These are phyloP conservation scores for Synergus gifuensis DNA, from an alignment of 2,888 invertebrate species.

Conservation along the genomic window DNA sequence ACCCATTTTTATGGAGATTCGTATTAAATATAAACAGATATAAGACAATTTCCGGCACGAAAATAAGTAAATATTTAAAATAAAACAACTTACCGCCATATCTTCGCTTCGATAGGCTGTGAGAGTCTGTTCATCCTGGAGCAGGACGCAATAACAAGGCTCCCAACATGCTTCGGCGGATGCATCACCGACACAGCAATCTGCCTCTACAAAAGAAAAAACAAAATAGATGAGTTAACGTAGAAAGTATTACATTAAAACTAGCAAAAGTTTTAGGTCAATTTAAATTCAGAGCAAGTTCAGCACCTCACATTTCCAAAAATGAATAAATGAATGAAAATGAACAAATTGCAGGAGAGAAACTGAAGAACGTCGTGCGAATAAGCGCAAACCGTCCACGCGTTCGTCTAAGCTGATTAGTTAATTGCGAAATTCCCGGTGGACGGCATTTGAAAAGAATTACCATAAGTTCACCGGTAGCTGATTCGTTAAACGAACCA, in stretches of 20 bases:
- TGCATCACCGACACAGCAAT: constrained; percentile 78
- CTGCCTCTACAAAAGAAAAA: constrained; percentile 71
- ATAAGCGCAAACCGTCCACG: constrained; percentile 42
- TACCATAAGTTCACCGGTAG: constrained; percentile 53
- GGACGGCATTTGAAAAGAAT: constrained; percentile 53
- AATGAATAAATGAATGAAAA: neutral
- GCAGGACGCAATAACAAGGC: constrained; percentile 88
- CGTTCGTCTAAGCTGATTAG: constrained; percentile 58
- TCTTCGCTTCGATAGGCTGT: constrained; percentile 89
- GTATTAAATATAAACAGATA: no score
- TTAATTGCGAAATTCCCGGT: constrained; percentile 58
- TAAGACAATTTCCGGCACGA: neutral
- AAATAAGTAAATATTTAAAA: neutral
- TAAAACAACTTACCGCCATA: constrained; percentile 83
- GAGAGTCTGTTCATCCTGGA: constrained; percentile 87
- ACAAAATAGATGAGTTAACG: constrained; percentile 35
- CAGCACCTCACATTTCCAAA: neutral
- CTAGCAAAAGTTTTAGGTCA: neutral
- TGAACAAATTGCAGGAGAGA: neutral
- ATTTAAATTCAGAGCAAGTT: constrained; percentile 7
- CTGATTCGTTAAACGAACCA: constrained; percentile 50
- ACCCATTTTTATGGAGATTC: neutral
- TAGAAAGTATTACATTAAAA: neutral
- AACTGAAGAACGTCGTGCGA: constrained; percentile 6
- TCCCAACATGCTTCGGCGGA: constrained; percentile 85